Evolutionary conservation across 2,113 vertebrate species (phyloP).

Genomic region (Podiceps cristatus): DNA sequence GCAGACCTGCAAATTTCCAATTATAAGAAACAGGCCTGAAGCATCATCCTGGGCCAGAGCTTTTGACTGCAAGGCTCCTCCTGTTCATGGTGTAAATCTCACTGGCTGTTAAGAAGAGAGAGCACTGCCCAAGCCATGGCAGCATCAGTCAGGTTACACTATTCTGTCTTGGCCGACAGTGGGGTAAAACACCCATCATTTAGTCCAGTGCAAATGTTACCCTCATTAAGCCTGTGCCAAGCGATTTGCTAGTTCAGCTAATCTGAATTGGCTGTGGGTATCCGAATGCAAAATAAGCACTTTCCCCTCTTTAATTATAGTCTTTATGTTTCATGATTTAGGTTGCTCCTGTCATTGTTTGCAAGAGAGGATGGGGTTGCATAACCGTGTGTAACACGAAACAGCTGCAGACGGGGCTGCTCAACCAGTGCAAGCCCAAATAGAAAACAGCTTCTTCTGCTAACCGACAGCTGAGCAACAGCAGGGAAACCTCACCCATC

Average conservation of each 20-base stretch:
- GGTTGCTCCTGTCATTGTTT: conserved; percentile 42
- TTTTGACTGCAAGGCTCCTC: background rate
- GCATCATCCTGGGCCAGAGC: background rate
- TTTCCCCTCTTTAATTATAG: conserved; percentile 32
- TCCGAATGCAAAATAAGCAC: conserved; percentile 36
- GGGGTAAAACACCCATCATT: background rate
- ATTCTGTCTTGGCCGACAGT: background rate
- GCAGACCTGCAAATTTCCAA: background rate
- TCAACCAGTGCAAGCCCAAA: conserved; percentile 3
- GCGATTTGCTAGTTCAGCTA: conserved; percentile 60
- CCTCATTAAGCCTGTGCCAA: conserved; percentile 30
- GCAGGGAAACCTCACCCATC: conserved; percentile 34
- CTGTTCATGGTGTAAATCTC: background rate
- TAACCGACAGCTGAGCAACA: conserved; percentile 40
- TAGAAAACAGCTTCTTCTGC: conserved; percentile 46
- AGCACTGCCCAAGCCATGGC: background rate
- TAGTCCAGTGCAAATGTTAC: conserved; percentile 1
- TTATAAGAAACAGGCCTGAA: background rate
- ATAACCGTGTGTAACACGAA: background rate
- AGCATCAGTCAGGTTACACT: background rate
- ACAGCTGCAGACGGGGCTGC: background rate
- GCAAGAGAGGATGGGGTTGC: conserved; percentile 12
- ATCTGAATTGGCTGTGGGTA: conserved; percentile 18
- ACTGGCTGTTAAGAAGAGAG: background rate
- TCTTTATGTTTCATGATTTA: conserved; percentile 38